phyloP scores from a whole-genome alignment of 2,888 invertebrate genomes.

The Rhodophaea formosa region DNA sequence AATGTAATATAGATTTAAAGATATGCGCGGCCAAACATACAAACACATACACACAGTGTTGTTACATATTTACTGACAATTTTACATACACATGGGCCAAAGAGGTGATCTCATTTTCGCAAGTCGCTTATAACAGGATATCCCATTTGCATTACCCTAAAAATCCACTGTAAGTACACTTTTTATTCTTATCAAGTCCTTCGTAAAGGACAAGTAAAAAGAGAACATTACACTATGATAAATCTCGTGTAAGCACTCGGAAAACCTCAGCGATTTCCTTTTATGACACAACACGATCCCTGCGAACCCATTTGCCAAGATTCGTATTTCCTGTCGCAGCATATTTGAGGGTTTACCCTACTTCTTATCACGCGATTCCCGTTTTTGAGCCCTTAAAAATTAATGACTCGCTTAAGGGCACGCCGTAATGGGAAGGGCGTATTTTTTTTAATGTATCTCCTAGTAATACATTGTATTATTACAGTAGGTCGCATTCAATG shows the following conservation, averaged over 20 bases:
- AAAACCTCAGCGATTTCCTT: neutral
- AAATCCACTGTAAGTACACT: neutral
- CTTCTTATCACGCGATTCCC: conserved; percentile 10
- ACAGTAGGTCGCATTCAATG: no score
- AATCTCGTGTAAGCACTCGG: neutral
- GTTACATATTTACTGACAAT: no score
- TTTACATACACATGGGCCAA: no score
- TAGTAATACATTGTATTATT: no score
- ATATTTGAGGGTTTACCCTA: conserved; percentile 4
- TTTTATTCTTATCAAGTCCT: neutral
- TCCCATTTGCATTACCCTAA: neutral
- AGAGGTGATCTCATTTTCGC: no score
- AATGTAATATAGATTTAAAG: no score
- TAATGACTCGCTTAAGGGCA: conserved; percentile 1
- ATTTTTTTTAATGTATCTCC: no score
- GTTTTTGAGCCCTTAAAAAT: conserved; percentile 6
- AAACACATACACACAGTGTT: no score
- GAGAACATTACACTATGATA: neutral
- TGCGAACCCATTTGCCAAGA: conserved; percentile 7
- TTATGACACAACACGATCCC: conserved; percentile 14
- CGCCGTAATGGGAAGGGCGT: neutral
- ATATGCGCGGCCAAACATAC: no score
- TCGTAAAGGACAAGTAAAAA: neutral
- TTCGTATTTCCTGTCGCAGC: conserved; percentile 10
- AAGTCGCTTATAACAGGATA: no score